Base-by-base conservation (phyloP, 2,888 invertebrate genomes). In the Pristionchus japonicus region DNA sequence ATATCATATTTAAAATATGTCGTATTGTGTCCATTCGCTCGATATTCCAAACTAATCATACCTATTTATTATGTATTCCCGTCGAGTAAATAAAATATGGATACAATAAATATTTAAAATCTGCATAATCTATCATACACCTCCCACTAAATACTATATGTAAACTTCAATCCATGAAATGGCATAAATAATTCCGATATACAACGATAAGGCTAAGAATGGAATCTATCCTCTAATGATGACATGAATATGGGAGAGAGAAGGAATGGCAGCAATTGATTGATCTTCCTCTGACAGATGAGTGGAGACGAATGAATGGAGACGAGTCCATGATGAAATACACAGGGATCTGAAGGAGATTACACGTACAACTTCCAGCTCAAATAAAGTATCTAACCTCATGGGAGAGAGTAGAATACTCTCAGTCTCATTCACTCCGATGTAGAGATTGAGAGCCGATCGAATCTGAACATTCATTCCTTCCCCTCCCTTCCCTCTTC, bases 371-470 rank as follows among this genome's bases (percentile, higher is more conserved):
- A 23, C 13, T 34, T n/a, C 9, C 40, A 23, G 34, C 43, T 37
- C 4, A 27, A 82, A 23, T 17, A 15, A 9, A 20, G 6, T 20
- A 27, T 11, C 40, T 7, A 97, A 97, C 95, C 97, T 96, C 84
- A 99, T 97, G 2, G 98, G 98, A 88, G 98, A 96, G 93, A 99
- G 98, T 17, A 99, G 96, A 93, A 99, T 98, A 93, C 97, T 97
- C 95, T 99, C 99, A 0, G 99, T 99, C 95, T 99, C 99, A 91
- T 97, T 96, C 95, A 98, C 99, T 23, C 98, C 97, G 87, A 99
- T 96, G 95, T 99, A 99, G 0, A 99, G 96, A 91, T 97, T 97
- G 97, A 99, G 98, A 23, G 97, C 97, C 7, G 97, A 96, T 2
- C 91, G 90, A 31, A 94, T 90, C 93, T 93, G 85, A 88, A 93